A percentile compares a stretch with the other conserved stretches of the same genome.
phyloP scores from a whole-genome alignment of 2,888 invertebrate genomes.

The Girardia tigrina region DNA sequence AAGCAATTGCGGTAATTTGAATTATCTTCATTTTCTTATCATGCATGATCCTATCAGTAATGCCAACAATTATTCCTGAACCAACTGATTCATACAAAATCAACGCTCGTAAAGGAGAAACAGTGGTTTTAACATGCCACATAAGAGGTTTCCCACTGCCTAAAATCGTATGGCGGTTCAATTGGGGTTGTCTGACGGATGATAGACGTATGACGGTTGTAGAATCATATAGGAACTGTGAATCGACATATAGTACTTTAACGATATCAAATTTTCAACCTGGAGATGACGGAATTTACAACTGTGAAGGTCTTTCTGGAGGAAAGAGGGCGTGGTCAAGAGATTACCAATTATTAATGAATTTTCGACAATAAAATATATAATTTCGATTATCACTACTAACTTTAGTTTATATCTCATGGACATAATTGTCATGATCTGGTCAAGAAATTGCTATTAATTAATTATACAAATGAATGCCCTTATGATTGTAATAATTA shows the following conservation, averaged over 20 bases:
- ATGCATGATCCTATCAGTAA: background rate
- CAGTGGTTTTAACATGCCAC: background rate
- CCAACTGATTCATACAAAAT: background rate
- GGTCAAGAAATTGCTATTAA: no score
- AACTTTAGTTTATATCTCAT: no score
- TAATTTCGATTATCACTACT: no score
- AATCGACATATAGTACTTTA: background rate
- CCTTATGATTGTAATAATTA: no score
- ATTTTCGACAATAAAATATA: conserved; percentile 17
- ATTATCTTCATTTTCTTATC: background rate
- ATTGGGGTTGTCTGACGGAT: conserved; percentile 5
- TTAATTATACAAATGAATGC: no score
- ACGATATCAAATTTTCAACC: conserved; percentile 20
- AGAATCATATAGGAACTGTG: background rate
- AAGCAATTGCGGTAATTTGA: background rate
- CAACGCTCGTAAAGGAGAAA: background rate
- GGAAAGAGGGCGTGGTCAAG: background rate
- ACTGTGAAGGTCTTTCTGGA: conserved; percentile 16
- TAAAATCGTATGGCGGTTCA: background rate
- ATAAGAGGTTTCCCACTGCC: conserved; percentile 11
- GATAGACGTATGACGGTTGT: background rate
- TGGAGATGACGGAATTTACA: conserved; percentile 21
- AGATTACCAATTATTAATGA: conserved; percentile 14
- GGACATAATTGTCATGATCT: no score
- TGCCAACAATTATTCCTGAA: background rate